phyloP scores from a whole-genome alignment of 2,113 vertebrate genomes.

The Poeciliopsis turrubarensis region DNA sequence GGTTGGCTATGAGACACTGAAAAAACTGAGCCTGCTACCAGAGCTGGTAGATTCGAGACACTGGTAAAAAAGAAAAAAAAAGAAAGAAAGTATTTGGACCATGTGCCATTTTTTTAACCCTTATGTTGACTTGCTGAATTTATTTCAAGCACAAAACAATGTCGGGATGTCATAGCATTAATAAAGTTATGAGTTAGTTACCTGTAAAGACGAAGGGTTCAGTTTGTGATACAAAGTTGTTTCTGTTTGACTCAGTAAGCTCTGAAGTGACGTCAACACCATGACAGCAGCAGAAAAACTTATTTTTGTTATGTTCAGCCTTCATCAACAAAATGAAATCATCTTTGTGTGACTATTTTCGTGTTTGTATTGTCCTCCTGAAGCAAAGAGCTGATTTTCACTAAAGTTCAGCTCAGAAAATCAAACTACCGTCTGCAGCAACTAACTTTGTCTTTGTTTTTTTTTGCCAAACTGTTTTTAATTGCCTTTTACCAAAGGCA shows the following conservation, averaged over 20 bases:
- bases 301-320: background rate
- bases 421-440: background rate
- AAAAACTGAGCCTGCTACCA: slow-evolving; percentile 92
- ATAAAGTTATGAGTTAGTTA: background rate
- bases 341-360: background rate
- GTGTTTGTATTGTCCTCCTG: background rate
- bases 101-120: slow-evolving; percentile 16
- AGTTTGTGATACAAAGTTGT: slow-evolving; percentile 7
- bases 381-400: slow-evolving; percentile 12
- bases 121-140: background rate
- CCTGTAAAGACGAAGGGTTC: background rate
- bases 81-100: slow-evolving; percentile 32
- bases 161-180: slow-evolving; percentile 20
- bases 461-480: slow-evolving; percentile 1
- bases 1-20: slow-evolving; percentile 95
- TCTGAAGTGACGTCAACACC: background rate
- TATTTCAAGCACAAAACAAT: slow-evolving; percentile 9
- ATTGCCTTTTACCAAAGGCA: background rate
- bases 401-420: background rate
- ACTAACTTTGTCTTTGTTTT: background rate
- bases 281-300: background rate
- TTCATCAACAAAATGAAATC: no score
- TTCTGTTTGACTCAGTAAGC: background rate
- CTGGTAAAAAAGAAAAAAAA: slow-evolving; percentile 80
- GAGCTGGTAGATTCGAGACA: slow-evolving; percentile 94